Percentiles rank a stretch among this genome's conserved stretches.
These are phyloP conservation scores for Maniola jurtina DNA, from an alignment of 1,140 invertebrate genomes.

Conservation along the genomic window DNA sequence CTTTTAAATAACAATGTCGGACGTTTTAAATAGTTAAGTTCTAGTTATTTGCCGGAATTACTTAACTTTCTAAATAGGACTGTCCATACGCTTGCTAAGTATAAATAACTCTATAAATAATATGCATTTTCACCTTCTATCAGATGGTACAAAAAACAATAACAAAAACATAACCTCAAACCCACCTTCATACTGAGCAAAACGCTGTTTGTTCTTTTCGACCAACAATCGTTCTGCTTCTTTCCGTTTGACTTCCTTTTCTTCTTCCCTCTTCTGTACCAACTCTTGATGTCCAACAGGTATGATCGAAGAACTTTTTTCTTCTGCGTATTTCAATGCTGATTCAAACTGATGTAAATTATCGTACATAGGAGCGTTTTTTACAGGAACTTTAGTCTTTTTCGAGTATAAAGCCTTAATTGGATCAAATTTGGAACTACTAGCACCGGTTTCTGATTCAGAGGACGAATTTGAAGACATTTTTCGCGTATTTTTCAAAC, in stretches of 20 bases:
- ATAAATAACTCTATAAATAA: too few relatives aligned
- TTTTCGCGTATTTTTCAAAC: slow-evolving; percentile 20
- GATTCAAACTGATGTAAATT: slow-evolving; percentile 82
- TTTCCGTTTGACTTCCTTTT: slow-evolving; percentile 47
- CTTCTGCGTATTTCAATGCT: slow-evolving; percentile 40
- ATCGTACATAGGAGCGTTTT: slow-evolving; percentile 80
- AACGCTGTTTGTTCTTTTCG: slow-evolving; percentile 63
- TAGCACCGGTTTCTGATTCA: slow-evolving; percentile 82
- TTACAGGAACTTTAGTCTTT: slow-evolving; percentile 76
- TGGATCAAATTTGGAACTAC: slow-evolving; percentile 83
- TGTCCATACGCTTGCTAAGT: too few relatives aligned
- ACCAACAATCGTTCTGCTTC: slow-evolving; percentile 46
- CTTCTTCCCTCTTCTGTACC: slow-evolving; percentile 53
- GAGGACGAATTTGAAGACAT: slow-evolving; percentile 63
- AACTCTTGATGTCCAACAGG: slow-evolving; percentile 47
- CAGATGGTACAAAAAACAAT: not conserved
- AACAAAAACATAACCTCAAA: slow-evolving; percentile 60
- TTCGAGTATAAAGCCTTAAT: slow-evolving; percentile 82
- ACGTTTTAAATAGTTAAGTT: too few relatives aligned
- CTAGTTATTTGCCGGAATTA: too few relatives aligned
- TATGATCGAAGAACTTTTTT: slow-evolving; percentile 34
- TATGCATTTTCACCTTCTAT: too few relatives aligned
- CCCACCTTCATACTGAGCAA: slow-evolving; percentile 60
- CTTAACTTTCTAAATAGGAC: too few relatives aligned
- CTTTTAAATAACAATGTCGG: too few relatives aligned